phyloP scores from a whole-genome alignment of 1,140 invertebrate species.

The Drosophila persimilis region DNA sequence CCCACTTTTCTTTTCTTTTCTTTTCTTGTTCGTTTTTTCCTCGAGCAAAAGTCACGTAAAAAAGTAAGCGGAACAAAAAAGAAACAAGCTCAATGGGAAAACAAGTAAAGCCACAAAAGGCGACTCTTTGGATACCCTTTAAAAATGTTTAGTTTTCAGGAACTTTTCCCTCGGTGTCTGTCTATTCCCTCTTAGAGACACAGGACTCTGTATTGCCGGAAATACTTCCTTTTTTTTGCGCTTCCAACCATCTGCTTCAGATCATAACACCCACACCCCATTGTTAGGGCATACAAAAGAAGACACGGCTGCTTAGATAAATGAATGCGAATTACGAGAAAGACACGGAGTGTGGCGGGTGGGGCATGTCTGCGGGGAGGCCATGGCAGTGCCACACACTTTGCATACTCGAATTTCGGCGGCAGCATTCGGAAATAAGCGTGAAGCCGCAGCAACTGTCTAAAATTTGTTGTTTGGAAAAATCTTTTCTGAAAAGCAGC shows the following conservation, averaged over 20 bases:
- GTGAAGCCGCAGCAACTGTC: constrained; percentile 65
- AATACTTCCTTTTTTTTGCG: too few species aligned
- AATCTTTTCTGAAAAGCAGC: constrained; percentile 11
- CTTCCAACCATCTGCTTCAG: too few species aligned
- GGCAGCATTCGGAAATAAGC: constrained; percentile 50
- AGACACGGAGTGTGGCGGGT: background rate
- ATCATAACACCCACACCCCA: too few species aligned
- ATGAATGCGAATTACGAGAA: constrained; percentile 65
- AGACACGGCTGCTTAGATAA: constrained; percentile 75
- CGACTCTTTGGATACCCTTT: too few species aligned
- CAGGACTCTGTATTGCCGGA: too few species aligned
- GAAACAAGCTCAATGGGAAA: constrained; percentile 35
- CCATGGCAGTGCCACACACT: constrained; percentile 53
- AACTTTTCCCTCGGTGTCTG: too few species aligned
- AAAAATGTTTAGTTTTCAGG: too few species aligned
- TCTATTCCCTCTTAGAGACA: too few species aligned
- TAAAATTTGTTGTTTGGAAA: constrained; percentile 50
- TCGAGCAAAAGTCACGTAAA: constrained; percentile 57
- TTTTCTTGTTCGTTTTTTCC: too few species aligned
- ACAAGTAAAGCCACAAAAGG: too few species aligned
- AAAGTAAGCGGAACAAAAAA: constrained; percentile 67
- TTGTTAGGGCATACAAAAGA: constrained; percentile 11
- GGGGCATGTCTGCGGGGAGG: constrained; percentile 14
- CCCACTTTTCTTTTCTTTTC: constrained; percentile 17
- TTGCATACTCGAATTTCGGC: constrained; percentile 62